Conservation (phyloP, 2,797 vertebrate species). For the Semaprochilodus insignis region DNA sequence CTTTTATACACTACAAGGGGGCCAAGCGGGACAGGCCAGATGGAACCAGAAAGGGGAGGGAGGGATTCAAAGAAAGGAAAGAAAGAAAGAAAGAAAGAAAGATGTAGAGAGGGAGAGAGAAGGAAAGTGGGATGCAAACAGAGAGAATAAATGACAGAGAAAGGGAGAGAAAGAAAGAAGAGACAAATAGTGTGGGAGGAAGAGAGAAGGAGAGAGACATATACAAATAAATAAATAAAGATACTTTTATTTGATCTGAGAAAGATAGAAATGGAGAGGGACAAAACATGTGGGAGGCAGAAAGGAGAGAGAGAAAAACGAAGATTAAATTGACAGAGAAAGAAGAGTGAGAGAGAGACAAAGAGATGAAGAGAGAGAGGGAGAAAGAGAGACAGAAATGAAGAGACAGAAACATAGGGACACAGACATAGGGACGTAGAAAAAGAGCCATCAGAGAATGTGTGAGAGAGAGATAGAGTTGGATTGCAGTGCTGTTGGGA, state of each 20-base stretch:
- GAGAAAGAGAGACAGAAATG: too few species aligned
- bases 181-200: slow-evolving; percentile 69
- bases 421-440: too few species aligned
- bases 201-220: too few species aligned
- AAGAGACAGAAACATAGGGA: too few species aligned
- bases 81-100: background rate
- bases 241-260: background rate
- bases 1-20: slow-evolving; percentile 82
- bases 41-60: slow-evolving; percentile 63
- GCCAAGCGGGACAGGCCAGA: slow-evolving; percentile 82
- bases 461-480: too few species aligned
- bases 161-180: background rate
- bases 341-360: background rate
- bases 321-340: slow-evolving; percentile 44
- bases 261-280: background rate
- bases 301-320: slow-evolving; percentile 18
- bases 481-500: slow-evolving; percentile 45
- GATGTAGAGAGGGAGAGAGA: background rate
- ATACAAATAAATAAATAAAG: background rate
- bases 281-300: background rate
- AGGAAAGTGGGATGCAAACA: slow-evolving; percentile 50
- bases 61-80: slow-evolving; percentile 20
- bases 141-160: background rate
- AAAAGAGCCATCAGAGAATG: too few species aligned
- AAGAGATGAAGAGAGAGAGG: too few species aligned